Base-by-base conservation (phyloP, 64 coral and sea anemone species). In the Dendronephthya gigantea region DNA sequence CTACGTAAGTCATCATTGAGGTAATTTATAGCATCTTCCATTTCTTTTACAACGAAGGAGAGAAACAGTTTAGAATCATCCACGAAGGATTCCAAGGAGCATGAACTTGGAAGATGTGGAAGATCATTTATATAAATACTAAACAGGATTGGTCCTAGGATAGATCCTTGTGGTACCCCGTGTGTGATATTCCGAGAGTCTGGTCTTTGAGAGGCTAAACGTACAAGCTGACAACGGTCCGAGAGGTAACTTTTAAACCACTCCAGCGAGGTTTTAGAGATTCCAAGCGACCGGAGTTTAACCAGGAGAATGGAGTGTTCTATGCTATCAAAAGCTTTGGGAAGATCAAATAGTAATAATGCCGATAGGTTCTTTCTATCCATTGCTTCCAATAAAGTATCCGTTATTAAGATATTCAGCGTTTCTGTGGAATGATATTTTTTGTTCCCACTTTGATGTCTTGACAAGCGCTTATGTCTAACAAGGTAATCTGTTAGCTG, bases 191-290 rank as follows among this genome's bases (percentile, higher is more conserved):
- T 10, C 25, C 81, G 87, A 23, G 87, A 15, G 16, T 62, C 35
- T 83, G 88, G 84, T 84, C 35, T 62, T 66, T 35, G 0, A 40
- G 50, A 74, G 28, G 38, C 76, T 36, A 87, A 9, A 15, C 85
- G 50, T 15, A 87, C 81, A 47, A 38, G 62, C 49, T 86, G 83
- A 19, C 32, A 22, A 29, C 49, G 25, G 29, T 90, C 88, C 39
- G n/a, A 85, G 7, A 90, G 62, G 56, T 90, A 90, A 55, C 89
- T 85, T 58, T 65, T 86, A 56, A 90, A 90, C 82, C 82, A 90
- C 19, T 85, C 68, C 41, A 86, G 47, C 22, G 84, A 81, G 36
- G 70, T 49, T 82, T 68, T 19, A 35, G 89, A 81, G 65, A 86
- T 39, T 23, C 89, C 89, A 25, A 90, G 49, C 34, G 84, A 81